phyloP scores from a whole-genome alignment of 1,140 invertebrate species.

The Fopius arisanus region DNA sequence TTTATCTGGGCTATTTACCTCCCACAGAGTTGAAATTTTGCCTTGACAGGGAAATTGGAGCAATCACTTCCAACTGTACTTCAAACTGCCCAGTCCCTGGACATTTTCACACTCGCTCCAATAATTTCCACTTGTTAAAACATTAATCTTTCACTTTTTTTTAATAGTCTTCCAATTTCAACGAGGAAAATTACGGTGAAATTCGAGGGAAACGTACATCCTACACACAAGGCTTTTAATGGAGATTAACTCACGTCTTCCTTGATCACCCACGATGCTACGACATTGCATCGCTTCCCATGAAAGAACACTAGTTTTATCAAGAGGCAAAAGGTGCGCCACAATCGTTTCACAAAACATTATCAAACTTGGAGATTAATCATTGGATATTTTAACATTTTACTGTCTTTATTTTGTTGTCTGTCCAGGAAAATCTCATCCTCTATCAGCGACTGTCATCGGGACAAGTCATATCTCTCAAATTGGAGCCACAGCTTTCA shows the following conservation, averaged over 20 bases:
- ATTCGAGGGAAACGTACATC: background rate
- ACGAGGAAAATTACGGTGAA: background rate
- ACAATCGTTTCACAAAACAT: background rate
- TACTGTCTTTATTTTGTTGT: too few relatives aligned
- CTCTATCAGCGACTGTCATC: too few relatives aligned
- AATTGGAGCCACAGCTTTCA: too few relatives aligned
- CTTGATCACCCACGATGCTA: background rate
- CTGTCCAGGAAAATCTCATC: too few relatives aligned
- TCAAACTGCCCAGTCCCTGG: background rate
- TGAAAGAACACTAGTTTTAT: background rate
- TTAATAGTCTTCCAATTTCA: background rate
- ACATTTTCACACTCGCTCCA: background rate
- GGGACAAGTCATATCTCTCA: too few relatives aligned
- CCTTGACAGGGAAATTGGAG: slow-evolving; percentile 18
- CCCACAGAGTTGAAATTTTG: slow-evolving; percentile 14
- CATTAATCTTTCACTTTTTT: background rate
- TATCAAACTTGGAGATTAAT: background rate
- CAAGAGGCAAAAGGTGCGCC: background rate
- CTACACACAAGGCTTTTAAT: background rate
- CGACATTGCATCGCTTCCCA: background rate
- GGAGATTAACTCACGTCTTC: background rate
- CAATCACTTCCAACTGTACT: background rate
- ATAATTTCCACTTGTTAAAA: background rate
- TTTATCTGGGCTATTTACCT: slow-evolving; percentile 21
- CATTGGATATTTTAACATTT: too few relatives aligned